Evolutionary conservation across 2,888 invertebrate species (phyloP), one percentile per base, ranked within the genome.

Genomic region (Tineola bisselliella): DNA sequence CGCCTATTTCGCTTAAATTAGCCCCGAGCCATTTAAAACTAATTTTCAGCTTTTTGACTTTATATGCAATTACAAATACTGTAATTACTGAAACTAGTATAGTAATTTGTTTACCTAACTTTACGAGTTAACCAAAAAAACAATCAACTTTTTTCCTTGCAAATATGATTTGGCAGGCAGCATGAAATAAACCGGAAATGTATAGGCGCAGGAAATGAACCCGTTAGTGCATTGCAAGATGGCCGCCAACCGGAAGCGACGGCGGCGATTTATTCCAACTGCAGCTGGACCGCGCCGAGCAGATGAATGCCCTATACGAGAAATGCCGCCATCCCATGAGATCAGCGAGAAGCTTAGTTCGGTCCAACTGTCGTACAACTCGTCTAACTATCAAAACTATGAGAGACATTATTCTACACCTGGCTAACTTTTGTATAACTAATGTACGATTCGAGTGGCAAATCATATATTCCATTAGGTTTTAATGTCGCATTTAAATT

Each of bases 161-260:
- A 81, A 82, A 79, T 76, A 76, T 79, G 78, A 79, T 75, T 77
- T 79, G 76, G 79, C 81, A 81, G 76, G 79, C 81, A 81, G 71
- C 79, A 75, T 75, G 77, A 75, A 78, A 75, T 74, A 72, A 72
- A 69, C 74, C 79, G 84, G 83, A 84, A 82, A 79, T 79, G 81
- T 81, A 84, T 84, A 84, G 86, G 84, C 83, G 73, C 81, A 82
- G 84, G 86, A 86, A 86, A 86, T 86, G 84, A 86, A 84, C 81
- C 81, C 79, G 84, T 82, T 83, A 83, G 80, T 76, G 74, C 80
- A 77, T 78, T 80, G 73, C 83, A 84, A 84, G 84, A 84, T 84
- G 83, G 83, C 84, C 65, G 74, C 62, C 61, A 13, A 65, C 66
- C 69, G 78, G 77, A 78, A 73, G 69, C 68, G 70, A 70, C 69